Evolutionary conservation across 2,113 vertebrate genomes (phyloP).

Genomic region (Melanostigma gelatinosum): DNA sequence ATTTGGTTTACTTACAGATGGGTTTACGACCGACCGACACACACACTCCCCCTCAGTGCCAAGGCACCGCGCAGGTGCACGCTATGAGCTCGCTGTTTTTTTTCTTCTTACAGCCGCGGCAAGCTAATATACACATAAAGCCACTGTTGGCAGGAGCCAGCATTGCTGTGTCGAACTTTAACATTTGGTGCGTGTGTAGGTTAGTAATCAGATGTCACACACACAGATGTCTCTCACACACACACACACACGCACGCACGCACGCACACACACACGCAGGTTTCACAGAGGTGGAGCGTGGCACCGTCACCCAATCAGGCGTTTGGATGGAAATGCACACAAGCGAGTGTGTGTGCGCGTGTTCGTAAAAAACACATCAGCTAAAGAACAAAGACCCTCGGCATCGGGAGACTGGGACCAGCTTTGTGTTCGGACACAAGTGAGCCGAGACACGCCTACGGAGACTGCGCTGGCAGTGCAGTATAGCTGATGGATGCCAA

Average conservation of each 20-base stretch:
- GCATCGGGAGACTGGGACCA: conserved; percentile 65
- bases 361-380: conserved; percentile 37
- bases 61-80: conserved; percentile 47
- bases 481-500: conserved; percentile 31
- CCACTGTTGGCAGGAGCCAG: conserved; percentile 53
- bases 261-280: conserved; percentile 17
- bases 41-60: conserved; percentile 17
- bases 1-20: conserved; percentile 87
- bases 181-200: conserved; percentile 51
- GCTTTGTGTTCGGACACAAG: conserved; percentile 18
- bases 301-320: conserved; percentile 28
- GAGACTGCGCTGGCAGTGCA: conserved; percentile 1
- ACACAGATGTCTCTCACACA: neutral
- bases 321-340: conserved; percentile 19
- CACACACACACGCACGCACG: conserved; percentile 2
- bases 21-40: conserved; percentile 19
- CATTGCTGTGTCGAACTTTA: conserved; percentile 44
- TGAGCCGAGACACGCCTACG: neutral
- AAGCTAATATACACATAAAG: conserved; percentile 70
- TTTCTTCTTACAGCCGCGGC: conserved; percentile 3
- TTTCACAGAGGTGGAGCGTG: conserved; percentile 21
- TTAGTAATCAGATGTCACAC: conserved; percentile 16
- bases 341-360: neutral
- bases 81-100: conserved; percentile 25
- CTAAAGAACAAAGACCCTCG: conserved; percentile 38